These are phyloP conservation scores for Anorthoa munda DNA, from an alignment of 2,888 invertebrate species.

Conservation along the genomic window DNA sequence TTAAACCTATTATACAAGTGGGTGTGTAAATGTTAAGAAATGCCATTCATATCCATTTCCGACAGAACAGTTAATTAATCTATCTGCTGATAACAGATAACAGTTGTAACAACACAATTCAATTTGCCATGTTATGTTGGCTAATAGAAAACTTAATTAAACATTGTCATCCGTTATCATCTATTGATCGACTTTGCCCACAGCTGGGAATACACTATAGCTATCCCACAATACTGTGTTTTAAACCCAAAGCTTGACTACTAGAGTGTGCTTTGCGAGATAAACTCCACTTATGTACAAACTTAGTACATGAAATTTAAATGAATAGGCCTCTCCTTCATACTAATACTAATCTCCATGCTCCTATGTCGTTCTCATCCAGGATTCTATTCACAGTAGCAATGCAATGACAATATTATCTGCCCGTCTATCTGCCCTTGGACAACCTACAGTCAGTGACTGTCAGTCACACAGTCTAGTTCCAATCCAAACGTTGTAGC, in stretches of 20 bases:
- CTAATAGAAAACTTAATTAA: conserved; percentile 10
- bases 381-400: not conserved
- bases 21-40: conserved; percentile 31
- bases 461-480: not conserved
- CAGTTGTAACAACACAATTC: conserved; percentile 30
- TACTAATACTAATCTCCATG: too few relatives aligned
- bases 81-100: conserved; percentile 37
- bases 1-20: not conserved
- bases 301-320: too few relatives aligned
- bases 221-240: too few relatives aligned
- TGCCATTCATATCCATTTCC: conserved; percentile 5
- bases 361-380: not conserved
- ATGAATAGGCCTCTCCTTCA: too few relatives aligned
- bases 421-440: not conserved
- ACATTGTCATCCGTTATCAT: not conserved
- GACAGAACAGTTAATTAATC: conserved; percentile 23
- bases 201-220: too few relatives aligned
- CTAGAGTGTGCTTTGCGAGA: too few relatives aligned
- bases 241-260: too few relatives aligned
- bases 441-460: too few relatives aligned
- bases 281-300: too few relatives aligned
- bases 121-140: conserved; percentile 35
- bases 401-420: not conserved
- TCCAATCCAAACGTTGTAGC: not conserved
- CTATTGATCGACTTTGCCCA: too few relatives aligned